phyloP scores from a whole-genome alignment of 92 coral and sea anemone genomes.

The Galaxea fascicularis region DNA sequence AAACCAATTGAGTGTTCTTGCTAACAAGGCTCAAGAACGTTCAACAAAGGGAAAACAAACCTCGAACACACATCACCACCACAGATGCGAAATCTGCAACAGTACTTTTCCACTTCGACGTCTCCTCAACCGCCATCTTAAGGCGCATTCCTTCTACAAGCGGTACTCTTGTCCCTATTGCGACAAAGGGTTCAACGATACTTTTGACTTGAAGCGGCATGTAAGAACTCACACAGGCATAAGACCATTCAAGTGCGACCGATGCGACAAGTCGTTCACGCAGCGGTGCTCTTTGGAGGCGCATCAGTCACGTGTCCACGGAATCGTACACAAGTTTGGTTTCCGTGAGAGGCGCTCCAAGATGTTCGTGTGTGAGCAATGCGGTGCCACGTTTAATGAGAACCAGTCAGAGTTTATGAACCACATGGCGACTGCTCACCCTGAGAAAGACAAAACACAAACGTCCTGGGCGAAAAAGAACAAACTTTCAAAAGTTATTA shows the following conservation, averaged over 20 bases:
- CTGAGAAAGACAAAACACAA: constrained; percentile 70
- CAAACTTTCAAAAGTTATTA: constrained; percentile 19
- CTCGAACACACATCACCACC: constrained; percentile 47
- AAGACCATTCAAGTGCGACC: constrained; percentile 92
- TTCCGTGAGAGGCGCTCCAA: constrained; percentile 97
- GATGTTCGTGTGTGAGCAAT: constrained; percentile 96
- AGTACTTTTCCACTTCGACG: constrained; percentile 92
- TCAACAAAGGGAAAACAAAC: constrained; percentile 1
- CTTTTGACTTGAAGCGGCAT: constrained; percentile 98
- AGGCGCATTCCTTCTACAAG: constrained; percentile 97
- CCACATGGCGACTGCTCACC: constrained; percentile 87
- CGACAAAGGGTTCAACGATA: constrained; percentile 97
- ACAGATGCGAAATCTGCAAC: constrained; percentile 93
- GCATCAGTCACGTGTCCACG: constrained; percentile 95
- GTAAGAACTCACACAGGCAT: constrained; percentile 99
- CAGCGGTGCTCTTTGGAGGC: constrained; percentile 99
- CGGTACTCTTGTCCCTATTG: constrained; percentile 94
- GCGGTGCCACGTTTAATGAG: constrained; percentile 92
- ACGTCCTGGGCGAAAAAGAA: not conserved
- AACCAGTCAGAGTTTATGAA: constrained; percentile 87
- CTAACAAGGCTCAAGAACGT: constrained; percentile 4
- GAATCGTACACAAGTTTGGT: constrained; percentile 93
- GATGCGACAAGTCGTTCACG: constrained; percentile 95
- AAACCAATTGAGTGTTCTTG: not conserved
- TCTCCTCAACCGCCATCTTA: constrained; percentile 91